Evolutionary conservation across 2,797 vertebrate species (phyloP).

Genomic region (Gymnocypris eckloni): DNA sequence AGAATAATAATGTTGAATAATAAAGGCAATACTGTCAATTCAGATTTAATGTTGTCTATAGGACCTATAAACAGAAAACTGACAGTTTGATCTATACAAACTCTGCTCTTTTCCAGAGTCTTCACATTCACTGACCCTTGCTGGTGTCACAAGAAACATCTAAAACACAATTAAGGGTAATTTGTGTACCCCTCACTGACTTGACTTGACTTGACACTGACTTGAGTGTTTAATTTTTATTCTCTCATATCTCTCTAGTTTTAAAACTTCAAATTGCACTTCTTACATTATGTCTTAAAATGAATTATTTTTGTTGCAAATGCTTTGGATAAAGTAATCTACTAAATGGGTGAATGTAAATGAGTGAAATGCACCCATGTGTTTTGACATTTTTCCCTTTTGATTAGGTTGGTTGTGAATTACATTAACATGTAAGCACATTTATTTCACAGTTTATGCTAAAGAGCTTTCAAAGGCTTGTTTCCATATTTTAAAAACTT

Average conservation of each 20-base stretch:
- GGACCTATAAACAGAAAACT: too few relatives aligned
- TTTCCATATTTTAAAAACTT: neutral
- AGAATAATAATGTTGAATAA: too few relatives aligned
- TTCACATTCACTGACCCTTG: neutral
- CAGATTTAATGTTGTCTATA: too few relatives aligned
- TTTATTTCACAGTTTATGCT: neutral
- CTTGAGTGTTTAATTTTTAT: neutral
- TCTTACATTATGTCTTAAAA: neutral
- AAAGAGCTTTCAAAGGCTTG: conserved; percentile 11
- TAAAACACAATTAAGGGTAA: too few relatives aligned
- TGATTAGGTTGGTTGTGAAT: conserved; percentile 9
- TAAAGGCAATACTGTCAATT: too few relatives aligned
- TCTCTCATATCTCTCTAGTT: neutral
- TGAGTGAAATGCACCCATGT: neutral
- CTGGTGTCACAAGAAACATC: too few relatives aligned
- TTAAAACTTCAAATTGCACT: neutral
- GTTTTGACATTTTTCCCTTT: neutral
- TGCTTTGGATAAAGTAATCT: neutral
- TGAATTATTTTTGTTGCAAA: neutral
- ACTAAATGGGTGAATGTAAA: neutral
- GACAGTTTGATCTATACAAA: too few relatives aligned
- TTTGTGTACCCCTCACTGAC: neutral
- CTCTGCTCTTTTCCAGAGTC: too few relatives aligned
- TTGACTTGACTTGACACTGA: neutral
- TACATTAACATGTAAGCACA: neutral